phyloP scores from a whole-genome alignment of 2,113 vertebrate genomes.

The Globicephala melas region DNA sequence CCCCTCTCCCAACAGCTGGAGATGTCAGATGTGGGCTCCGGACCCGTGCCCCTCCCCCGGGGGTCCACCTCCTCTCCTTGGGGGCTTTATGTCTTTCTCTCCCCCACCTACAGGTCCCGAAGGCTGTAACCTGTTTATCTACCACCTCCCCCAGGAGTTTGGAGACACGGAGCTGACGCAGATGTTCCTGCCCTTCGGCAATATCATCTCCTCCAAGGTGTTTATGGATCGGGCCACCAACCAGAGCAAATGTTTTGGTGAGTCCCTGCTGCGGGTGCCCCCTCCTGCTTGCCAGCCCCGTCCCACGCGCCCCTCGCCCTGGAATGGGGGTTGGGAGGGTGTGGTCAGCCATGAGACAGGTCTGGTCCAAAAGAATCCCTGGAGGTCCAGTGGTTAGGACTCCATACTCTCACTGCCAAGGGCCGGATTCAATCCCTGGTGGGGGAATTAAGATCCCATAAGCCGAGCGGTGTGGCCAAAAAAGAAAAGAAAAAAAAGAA shows the following conservation, averaged over 20 bases:
- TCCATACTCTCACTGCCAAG: background rate
- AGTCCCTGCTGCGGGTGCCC: slow-evolving; percentile 53
- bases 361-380: background rate
- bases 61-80: slow-evolving; percentile 66
- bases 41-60: background rate
- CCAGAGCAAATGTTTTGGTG: slow-evolving; percentile 99
- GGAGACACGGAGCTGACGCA: slow-evolving; percentile 99
- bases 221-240: slow-evolving; percentile 99
- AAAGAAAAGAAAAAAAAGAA: background rate
- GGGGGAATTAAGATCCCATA: background rate
- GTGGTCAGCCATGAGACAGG: too few relatives aligned
- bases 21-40: background rate
- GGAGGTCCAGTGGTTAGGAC: background rate
- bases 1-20: background rate
- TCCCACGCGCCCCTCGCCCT: rapidly evolving
- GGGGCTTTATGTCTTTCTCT: slow-evolving; percentile 76
- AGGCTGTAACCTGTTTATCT: slow-evolving; percentile 99
- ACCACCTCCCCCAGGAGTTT: slow-evolving; percentile 99
- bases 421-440: background rate
- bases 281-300: background rate
- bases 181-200: slow-evolving; percentile 99
- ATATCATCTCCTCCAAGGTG: slow-evolving; percentile 98
- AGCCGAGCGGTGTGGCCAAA: background rate
- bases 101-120: slow-evolving; percentile 90
- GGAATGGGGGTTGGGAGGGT: rapidly evolving